phyloP scores from a whole-genome alignment of 2,888 invertebrate genomes.

The Lepidocyrtinus sp. region DNA sequence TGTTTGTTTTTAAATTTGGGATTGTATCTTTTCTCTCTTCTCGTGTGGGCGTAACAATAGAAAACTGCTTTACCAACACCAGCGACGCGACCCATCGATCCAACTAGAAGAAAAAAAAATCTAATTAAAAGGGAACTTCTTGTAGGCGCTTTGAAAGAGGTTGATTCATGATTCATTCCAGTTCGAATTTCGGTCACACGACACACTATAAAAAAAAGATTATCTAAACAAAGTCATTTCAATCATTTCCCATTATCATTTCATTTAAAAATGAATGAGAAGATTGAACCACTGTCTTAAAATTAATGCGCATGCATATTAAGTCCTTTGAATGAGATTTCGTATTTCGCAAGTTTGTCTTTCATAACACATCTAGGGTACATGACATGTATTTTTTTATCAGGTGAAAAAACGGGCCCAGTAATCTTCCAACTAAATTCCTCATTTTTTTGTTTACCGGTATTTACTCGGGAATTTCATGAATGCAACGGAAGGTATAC shows the following conservation, averaged over 20 bases:
- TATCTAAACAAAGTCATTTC: conserved; percentile 6
- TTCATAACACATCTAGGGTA: not conserved
- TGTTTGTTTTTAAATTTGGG: conserved; percentile 16
- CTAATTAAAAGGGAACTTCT: conserved; percentile 3
- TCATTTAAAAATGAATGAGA: not conserved
- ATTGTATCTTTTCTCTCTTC: not conserved
- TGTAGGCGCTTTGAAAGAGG: not conserved
- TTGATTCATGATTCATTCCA: not conserved
- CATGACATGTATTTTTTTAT: conserved; percentile 14
- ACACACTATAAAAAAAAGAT: not conserved
- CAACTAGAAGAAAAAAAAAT: no score
- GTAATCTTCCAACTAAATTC: conserved; percentile 12
- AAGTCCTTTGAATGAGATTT: conserved; percentile 13
- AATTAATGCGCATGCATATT: not conserved
- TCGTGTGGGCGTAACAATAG: not conserved
- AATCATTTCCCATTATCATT: not conserved
- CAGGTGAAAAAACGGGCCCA: conserved; percentile 15
- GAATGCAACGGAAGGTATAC: conserved; percentile 35
- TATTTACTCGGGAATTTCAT: conserved; percentile 57
- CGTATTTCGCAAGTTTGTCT: not conserved
- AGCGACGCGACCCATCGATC: conserved; percentile 10
- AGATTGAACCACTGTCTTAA: no score
- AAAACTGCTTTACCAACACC: not conserved
- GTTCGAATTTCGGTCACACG: conserved; percentile 11
- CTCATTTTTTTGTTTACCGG: conserved; percentile 44